Base-by-base conservation (phyloP, 2,113 vertebrate genomes). In the Indicator indicator region DNA sequence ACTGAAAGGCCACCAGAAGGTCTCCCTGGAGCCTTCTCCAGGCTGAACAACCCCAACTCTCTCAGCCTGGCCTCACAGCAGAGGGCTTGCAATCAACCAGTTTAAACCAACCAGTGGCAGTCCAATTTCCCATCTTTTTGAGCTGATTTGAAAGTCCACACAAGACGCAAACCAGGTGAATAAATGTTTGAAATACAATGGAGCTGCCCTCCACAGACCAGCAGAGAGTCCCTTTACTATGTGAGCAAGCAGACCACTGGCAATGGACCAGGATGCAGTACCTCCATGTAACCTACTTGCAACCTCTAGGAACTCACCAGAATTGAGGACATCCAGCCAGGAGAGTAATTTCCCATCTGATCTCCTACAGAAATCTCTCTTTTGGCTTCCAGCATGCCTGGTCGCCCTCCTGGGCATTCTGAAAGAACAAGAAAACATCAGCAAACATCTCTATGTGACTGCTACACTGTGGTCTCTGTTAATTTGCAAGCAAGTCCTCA, bases 391-490 rank as follows among this genome's bases (percentile, higher is more conserved):
- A 36, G 27, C 0, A 0, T 27, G 33, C 30, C 21, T 86, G n/a
- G 44, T 90, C 16, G 20, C 24, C 16, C 16, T 62, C 50, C 40
- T 17, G 12, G 23, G 44, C 30, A 42, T 77, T 76, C n/a, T 0
- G 7, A 24, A 88, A 44, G 88, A 95, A 90, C 11, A 81, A 69
- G 50, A 81, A 83, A 74, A 90, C 11, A 13, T 27, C 46, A 83
- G 24, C 89, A 82, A 77, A 88, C 8, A 78, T 13, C 27, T 86
- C 54, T 17, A 2, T 62, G 56, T 14, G 28, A 52, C 14, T 9
- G 6, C 38, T 81, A 16, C 0, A 0, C 62, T 69, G 52, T 13
- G 3, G 67, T 65, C 54, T 65, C 68, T 68, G 42, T 16, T 87
- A 70, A 14, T 72, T 42, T 63, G 62, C 91, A 83, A 76, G 58